Conservation (phyloP, 1,140 invertebrate species). For the Cardiocondyla obscurior region DNA sequence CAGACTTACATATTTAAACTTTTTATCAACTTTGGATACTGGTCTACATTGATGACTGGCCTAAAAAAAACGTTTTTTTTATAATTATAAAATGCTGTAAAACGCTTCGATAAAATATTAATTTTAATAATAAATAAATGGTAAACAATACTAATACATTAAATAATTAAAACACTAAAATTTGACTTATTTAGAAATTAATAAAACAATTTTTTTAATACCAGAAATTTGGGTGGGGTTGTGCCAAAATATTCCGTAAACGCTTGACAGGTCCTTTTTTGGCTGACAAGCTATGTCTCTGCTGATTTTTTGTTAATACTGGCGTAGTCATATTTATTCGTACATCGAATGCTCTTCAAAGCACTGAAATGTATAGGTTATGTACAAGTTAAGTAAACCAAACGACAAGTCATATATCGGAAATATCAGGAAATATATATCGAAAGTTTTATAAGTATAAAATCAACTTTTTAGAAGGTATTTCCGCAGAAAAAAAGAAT, state of each 20-base stretch:
- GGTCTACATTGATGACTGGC: constrained; percentile 71
- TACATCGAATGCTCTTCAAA: neutral
- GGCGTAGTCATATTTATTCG: constrained; percentile 61
- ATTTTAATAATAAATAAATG: neutral
- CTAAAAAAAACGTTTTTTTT: too few relatives aligned
- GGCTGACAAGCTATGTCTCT: constrained; percentile 70
- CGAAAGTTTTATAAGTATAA: too few relatives aligned
- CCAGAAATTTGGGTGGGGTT: constrained; percentile 74
- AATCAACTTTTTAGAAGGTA: too few relatives aligned
- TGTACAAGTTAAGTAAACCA: neutral
- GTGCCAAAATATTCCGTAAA: constrained; percentile 74
- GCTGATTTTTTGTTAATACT: constrained; percentile 71
- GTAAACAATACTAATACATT: neutral
- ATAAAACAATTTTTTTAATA: too few relatives aligned
- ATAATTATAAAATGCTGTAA: too few relatives aligned
- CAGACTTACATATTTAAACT: constrained; percentile 71
- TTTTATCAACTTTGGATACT: constrained; percentile 51
- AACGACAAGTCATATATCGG: too few relatives aligned
- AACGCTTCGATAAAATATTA: constrained; percentile 15
- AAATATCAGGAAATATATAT: too few relatives aligned
- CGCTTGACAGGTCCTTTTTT: constrained; percentile 74
- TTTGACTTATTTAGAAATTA: neutral
- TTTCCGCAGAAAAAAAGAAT: neutral
- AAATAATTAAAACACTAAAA: neutral
- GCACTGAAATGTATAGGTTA: neutral